Conservation (phyloP, 2,888 invertebrate species). For the Oscheius sp. region DNA sequence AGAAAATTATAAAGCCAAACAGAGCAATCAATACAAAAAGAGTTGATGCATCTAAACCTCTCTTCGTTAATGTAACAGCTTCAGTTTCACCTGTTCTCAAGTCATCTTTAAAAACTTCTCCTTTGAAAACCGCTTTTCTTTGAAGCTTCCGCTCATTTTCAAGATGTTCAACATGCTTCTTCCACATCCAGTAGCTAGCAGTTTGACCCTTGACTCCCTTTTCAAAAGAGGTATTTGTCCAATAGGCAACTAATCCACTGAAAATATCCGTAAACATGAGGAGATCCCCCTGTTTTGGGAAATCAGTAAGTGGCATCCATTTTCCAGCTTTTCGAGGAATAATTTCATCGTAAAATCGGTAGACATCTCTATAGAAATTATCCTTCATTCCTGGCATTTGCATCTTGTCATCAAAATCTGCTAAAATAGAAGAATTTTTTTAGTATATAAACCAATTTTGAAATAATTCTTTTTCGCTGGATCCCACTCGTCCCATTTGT, state of each 20-base stretch:
- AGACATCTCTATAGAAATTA: conserved; percentile 29
- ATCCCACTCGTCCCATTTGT: conserved; percentile 35
- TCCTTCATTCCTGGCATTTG: conserved; percentile 38
- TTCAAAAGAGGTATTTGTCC: background rate
- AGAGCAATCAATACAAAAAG: too few relatives aligned
- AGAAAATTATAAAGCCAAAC: too few relatives aligned
- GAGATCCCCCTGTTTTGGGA: background rate
- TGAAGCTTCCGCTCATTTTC: background rate
- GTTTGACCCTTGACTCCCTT: background rate
- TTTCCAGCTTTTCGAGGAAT: conserved; percentile 1
- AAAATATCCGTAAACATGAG: background rate
- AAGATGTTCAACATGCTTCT: background rate
- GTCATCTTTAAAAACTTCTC: too few relatives aligned
- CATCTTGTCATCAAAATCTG: conserved; percentile 22
- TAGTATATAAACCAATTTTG: conserved; percentile 30
- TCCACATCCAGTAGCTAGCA: conserved; percentile 5
- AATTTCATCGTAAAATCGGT: conserved; percentile 32
- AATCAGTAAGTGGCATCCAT: background rate
- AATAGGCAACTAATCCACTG: conserved; percentile 1
- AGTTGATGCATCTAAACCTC: too few relatives aligned
- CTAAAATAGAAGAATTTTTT: background rate
- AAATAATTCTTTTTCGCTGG: conserved; percentile 33
- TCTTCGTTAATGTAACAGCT: too few relatives aligned
- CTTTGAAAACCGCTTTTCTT: too few relatives aligned
- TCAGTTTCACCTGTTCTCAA: too few relatives aligned